Percentiles rank a stretch among this genome's conserved stretches.
Evolutionary conservation across 2,797 vertebrate genomes (phyloP).

Genomic region (Parauchenoglanis ngamensis): DNA sequence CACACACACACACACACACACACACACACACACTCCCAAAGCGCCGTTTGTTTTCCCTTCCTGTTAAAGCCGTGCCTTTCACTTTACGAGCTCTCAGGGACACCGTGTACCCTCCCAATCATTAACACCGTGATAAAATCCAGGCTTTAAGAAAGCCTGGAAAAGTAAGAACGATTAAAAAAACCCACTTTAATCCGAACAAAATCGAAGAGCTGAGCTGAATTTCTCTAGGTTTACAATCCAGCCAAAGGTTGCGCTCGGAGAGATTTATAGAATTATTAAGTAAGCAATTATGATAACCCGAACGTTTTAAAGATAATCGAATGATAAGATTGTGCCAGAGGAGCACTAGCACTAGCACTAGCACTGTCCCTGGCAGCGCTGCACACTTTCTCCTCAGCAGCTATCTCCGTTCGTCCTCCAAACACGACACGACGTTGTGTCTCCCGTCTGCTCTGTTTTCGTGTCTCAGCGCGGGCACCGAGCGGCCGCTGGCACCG

Average conservation of each 20-base stretch:
- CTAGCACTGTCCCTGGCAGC: slow-evolving; percentile 62
- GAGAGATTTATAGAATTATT: slow-evolving; percentile 83
- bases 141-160: slow-evolving; percentile 4
- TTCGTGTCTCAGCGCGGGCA: slow-evolving; percentile 45
- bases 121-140: neutral
- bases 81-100: slow-evolving; percentile 25
- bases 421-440: slow-evolving; percentile 23
- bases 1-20: neutral
- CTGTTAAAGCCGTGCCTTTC: neutral
- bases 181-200: slow-evolving; percentile 38
- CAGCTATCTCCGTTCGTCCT: slow-evolving; percentile 38
- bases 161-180: slow-evolving; percentile 41
- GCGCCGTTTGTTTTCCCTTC: slow-evolving; percentile 3
- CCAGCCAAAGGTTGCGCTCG: slow-evolving; percentile 69
- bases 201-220: slow-evolving; percentile 69
- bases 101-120: slow-evolving; percentile 8
- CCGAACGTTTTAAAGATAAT: slow-evolving; percentile 80
- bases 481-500: slow-evolving; percentile 43
- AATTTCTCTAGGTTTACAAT: slow-evolving; percentile 74
- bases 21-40: neutral
- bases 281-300: slow-evolving; percentile 86
- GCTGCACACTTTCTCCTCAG: slow-evolving; percentile 46
- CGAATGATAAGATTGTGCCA: slow-evolving; percentile 72
- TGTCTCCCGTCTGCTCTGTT: slow-evolving; percentile 43
- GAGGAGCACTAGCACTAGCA: slow-evolving; percentile 43